Evolutionary conservation across 2,113 vertebrate species (phyloP).

Genomic region (Thunnus maccoyii): DNA sequence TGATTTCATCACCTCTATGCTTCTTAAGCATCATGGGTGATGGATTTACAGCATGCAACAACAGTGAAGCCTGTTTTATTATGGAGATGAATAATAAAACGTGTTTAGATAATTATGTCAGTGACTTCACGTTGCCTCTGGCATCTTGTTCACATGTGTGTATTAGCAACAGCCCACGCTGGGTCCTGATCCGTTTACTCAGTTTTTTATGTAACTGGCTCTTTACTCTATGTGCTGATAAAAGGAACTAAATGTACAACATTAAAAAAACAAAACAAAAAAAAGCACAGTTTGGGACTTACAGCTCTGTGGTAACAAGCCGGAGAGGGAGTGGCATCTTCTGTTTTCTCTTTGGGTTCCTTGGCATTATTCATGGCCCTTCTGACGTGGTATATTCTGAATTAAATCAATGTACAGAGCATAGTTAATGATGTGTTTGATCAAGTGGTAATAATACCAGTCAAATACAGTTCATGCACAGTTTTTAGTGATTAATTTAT

Average conservation of each 20-base stretch:
- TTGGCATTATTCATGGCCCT: conserved; percentile 34
- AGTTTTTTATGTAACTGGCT: conserved; percentile 34
- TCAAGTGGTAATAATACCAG: conserved; percentile 24
- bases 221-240: conserved; percentile 46
- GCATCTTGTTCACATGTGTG: conserved; percentile 54
- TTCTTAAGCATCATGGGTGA: not conserved
- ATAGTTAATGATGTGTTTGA: conserved; percentile 50
- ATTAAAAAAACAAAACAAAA: conserved; percentile 33
- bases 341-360: not conserved
- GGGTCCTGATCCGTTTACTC: conserved; percentile 48
- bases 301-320: conserved; percentile 12
- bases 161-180: conserved; percentile 50
- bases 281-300: conserved; percentile 34
- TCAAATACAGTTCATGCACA: conserved; percentile 21
- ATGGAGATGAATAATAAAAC: conserved; percentile 53
- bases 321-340: conserved; percentile 3
- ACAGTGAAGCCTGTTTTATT: conserved; percentile 29
- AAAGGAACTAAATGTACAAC: conserved; percentile 28
- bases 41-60: conserved; percentile 41
- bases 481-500: conserved; percentile 12
- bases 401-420: conserved; percentile 41
- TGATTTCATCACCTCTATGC: no score
- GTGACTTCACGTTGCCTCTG: conserved; percentile 50
- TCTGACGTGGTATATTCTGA: conserved; percentile 14
- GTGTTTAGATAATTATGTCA: conserved; percentile 59